Percentiles rank a stretch among this genome's conserved stretches.
These are phyloP conservation scores for Anthoscopus minutus DNA, from an alignment of 2,113 vertebrate genomes.

Conservation along the genomic window DNA sequence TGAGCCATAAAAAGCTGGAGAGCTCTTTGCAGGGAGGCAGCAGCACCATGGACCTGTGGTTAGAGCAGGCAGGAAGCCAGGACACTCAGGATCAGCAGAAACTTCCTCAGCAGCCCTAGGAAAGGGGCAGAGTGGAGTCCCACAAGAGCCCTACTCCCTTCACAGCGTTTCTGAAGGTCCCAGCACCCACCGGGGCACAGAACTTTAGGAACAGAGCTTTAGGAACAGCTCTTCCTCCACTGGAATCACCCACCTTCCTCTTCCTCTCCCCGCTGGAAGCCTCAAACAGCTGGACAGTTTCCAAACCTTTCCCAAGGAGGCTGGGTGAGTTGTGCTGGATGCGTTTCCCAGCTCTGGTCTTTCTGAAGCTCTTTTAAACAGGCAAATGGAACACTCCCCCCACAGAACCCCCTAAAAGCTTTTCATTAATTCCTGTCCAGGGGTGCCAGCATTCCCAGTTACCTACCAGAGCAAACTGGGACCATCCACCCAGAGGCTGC, in stretches of 20 bases:
- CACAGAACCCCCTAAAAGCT: neutral
- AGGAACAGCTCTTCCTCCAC: neutral
- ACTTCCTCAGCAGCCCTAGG: neutral
- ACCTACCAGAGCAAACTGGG: neutral
- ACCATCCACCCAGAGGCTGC: rapidly evolving
- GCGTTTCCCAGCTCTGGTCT: neutral
- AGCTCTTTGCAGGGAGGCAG: neutral
- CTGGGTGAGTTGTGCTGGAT: neutral
- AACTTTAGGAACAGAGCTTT: neutral
- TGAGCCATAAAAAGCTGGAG: neutral
- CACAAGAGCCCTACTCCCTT: neutral
- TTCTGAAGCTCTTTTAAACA: neutral
- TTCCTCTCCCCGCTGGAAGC: neutral
- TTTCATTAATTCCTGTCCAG: neutral
- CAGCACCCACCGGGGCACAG: neutral
- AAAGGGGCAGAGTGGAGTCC: neutral
- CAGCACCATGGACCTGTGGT: neutral
- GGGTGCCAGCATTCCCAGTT: neutral
- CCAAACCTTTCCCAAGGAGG: neutral
- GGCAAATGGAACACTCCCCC: neutral
- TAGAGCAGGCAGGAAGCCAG: neutral
- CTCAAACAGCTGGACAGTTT: neutral
- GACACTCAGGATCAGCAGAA: neutral
- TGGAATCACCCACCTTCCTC: neutral
- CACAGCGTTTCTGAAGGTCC: neutral